phyloP scores from a whole-genome alignment of 2,888 invertebrate genomes.

The Rhamnusium bicolor region DNA sequence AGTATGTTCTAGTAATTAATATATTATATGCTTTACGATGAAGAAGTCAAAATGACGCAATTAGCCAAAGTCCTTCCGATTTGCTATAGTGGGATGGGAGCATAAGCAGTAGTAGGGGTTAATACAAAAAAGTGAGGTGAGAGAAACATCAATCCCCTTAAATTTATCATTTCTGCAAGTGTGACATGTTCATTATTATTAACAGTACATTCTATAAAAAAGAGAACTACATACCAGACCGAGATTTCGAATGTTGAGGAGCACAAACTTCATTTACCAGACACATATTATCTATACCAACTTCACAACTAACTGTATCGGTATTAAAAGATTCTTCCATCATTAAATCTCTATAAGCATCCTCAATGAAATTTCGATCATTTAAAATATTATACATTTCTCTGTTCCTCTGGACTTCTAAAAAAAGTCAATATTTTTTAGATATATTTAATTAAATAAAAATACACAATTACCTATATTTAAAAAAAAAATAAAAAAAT shows the following conservation, averaged over 20 bases:
- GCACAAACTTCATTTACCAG: conserved; percentile 82
- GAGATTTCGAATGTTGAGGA: conserved; percentile 72
- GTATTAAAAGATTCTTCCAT: conserved; percentile 69
- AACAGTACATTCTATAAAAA: not conserved
- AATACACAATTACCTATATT: too few relatives aligned
- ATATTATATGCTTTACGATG: too few relatives aligned
- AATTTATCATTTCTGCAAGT: too few relatives aligned
- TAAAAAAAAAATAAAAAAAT: too few relatives aligned
- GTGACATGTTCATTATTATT: not conserved
- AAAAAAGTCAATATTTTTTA: conserved; percentile 1
- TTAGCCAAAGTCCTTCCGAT: too few relatives aligned
- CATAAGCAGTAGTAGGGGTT: too few relatives aligned
- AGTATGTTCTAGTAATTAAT: too few relatives aligned
- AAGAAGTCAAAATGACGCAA: too few relatives aligned
- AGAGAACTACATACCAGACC: conserved; percentile 67
- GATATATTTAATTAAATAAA: not conserved
- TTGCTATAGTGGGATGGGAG: too few relatives aligned
- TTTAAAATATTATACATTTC: conserved; percentile 53
- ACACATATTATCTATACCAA: conserved; percentile 76
- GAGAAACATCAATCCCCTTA: too few relatives aligned
- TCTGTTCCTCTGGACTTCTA: conserved; percentile 46
- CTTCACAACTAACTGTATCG: conserved; percentile 73
- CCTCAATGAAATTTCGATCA: conserved; percentile 49
- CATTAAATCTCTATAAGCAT: conserved; percentile 64
- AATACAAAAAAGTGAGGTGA: too few relatives aligned